A percentile compares a stretch with the other conserved stretches of the same genome.
Conservation (phyloP, 2,797 vertebrate species). For the Phrynocephalus vlangalii region DNA sequence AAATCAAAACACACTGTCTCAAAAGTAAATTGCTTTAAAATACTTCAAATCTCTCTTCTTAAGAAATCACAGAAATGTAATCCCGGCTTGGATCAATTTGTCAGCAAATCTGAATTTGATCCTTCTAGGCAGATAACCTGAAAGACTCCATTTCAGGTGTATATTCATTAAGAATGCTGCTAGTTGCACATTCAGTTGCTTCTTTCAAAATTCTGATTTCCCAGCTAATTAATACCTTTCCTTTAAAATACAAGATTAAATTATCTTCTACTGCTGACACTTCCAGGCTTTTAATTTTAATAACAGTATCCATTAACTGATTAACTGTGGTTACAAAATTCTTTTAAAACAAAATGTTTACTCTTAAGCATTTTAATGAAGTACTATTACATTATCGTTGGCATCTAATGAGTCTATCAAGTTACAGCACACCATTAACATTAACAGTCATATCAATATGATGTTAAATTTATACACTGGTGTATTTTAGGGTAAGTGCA, state of each 20-base stretch:
- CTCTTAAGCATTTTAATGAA: conserved; percentile 50
- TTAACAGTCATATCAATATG: conserved; percentile 36
- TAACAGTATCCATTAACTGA: conserved; percentile 46
- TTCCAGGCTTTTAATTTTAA: conserved; percentile 55
- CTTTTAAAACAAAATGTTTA: conserved; percentile 36
- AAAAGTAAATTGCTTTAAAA: conserved; percentile 46
- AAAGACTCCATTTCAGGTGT: conserved; percentile 53
- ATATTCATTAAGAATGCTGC: conserved; percentile 60
- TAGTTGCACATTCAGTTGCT: conserved; percentile 51
- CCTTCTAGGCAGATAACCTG: background rate
- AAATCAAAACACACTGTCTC: conserved; percentile 36
- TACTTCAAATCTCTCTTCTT: background rate
- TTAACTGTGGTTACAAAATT: conserved; percentile 31
- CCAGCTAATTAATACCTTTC: conserved; percentile 64
- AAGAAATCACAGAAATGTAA: background rate
- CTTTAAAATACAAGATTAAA: conserved; percentile 67
- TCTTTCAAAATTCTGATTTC: conserved; percentile 59
- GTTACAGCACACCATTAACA: conserved; percentile 37
- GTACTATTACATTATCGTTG: conserved; percentile 52
- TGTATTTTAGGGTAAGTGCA: conserved; percentile 51
- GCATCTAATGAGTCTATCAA: conserved; percentile 45
- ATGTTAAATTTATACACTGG: conserved; percentile 46
- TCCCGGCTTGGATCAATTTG: background rate
- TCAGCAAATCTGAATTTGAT: background rate
- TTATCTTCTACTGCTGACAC: conserved; percentile 52